Conservation (phyloP, 2,888 invertebrate species). For the Nemurella pictetii region DNA sequence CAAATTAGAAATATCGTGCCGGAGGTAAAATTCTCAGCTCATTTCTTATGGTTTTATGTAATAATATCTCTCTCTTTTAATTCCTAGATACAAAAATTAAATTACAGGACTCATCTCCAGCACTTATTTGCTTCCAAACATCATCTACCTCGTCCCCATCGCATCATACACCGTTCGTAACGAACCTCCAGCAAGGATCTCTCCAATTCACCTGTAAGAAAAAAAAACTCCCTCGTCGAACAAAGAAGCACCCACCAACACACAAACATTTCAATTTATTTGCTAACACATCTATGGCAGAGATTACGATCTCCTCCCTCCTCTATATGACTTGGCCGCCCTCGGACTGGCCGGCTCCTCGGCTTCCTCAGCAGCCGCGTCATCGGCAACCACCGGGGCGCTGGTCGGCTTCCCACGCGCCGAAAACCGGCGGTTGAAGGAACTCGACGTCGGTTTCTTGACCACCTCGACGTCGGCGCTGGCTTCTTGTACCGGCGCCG, state of each 20-base stretch:
- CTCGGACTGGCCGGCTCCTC: slow-evolving; percentile 26
- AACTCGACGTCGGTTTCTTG: slow-evolving; percentile 13
- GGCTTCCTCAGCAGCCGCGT: slow-evolving; percentile 10
- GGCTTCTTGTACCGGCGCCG: slow-evolving; percentile 12
- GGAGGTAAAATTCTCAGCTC: neutral
- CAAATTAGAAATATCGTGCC: neutral
- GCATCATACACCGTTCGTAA: neutral
- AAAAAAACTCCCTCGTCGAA: neutral
- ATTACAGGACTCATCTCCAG: neutral
- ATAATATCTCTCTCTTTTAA: neutral
- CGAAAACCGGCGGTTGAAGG: slow-evolving; percentile 28
- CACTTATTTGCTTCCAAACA: neutral
- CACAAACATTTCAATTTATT: neutral
- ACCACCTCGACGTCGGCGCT: slow-evolving; percentile 34
- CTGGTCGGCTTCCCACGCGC: slow-evolving; percentile 21
- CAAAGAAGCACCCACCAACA: neutral
- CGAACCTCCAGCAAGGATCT: neutral
- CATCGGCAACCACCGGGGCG: slow-evolving; percentile 6
- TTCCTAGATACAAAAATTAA: neutral
- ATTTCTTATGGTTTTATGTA: neutral
- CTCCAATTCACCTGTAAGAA: neutral
- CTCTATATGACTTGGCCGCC: slow-evolving; percentile 31
- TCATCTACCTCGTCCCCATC: neutral
- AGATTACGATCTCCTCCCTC: slow-evolving; percentile 33
- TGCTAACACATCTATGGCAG: neutral